phyloP scores from a whole-genome alignment of 92 coral and sea anemone species.

The Phenganax stokvisi region DNA sequence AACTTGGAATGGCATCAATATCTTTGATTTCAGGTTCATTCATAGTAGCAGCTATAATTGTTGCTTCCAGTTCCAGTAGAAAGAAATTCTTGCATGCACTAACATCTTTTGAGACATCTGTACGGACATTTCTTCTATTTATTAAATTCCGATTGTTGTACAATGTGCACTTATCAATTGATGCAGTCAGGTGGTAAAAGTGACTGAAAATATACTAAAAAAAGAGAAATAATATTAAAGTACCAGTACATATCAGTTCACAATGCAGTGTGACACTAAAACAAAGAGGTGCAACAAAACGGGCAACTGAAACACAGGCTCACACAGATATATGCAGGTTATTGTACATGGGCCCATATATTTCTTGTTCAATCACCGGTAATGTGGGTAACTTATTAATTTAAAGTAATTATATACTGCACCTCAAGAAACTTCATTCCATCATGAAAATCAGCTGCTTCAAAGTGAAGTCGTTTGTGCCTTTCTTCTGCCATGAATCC shows the following conservation, averaged over 20 bases:
- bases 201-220: neutral
- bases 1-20: neutral
- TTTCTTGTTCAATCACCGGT: no score
- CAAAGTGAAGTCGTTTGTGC: neutral
- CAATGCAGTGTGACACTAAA: no score
- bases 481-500: neutral
- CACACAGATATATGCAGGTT: no score
- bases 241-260: neutral
- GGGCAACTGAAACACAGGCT: no score
- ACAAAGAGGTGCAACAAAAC: no score
- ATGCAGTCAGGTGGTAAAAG: neutral
- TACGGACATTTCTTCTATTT: neutral
- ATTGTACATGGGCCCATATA: no score
- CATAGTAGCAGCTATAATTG: neutral
- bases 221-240: neutral
- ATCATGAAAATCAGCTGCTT: neutral
- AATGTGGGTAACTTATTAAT: no score
- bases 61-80: neutral
- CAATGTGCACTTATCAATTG: neutral
- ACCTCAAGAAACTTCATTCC: neutral
- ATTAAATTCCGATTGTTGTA: neutral
- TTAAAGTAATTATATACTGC: no score
- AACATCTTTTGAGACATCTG: neutral
- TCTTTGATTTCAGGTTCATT: neutral
- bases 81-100: neutral